These are phyloP conservation scores for Cydia splendana DNA, from an alignment of 1,140 invertebrate genomes.

Conservation along the genomic window DNA sequence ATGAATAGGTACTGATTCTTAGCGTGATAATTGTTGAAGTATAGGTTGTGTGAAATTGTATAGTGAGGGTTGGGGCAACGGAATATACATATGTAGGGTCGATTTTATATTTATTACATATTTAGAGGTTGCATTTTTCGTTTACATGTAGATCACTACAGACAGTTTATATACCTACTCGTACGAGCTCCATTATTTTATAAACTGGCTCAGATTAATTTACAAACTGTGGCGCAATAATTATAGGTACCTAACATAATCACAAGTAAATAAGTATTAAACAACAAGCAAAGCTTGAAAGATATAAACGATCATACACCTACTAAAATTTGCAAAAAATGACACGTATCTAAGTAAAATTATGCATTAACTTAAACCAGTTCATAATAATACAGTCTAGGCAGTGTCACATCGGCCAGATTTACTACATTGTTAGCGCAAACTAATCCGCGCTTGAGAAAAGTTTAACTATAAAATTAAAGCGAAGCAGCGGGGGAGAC, in stretches of 20 bases:
- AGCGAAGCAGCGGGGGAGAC: slow-evolving; percentile 52
- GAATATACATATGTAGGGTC: background rate
- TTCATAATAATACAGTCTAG: background rate
- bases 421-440: slow-evolving; percentile 55
- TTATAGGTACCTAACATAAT: too few species aligned
- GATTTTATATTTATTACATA: too few species aligned
- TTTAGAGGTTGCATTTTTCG: too few species aligned
- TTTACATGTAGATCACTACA: too few species aligned
- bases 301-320: too few species aligned
- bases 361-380: background rate
- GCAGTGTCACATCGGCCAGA: slow-evolving; percentile 43
- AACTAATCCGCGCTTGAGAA: slow-evolving; percentile 60
- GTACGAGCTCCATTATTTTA: too few species aligned
- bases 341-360: background rate
- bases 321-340: background rate
- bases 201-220: too few species aligned
- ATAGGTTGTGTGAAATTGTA: background rate
- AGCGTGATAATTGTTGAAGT: background rate
- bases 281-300: too few species aligned
- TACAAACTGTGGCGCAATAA: too few species aligned
- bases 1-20: slow-evolving; percentile 14
- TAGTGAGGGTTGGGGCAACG: background rate
- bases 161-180: too few species aligned
- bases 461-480: slow-evolving; percentile 64
- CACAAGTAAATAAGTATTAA: too few species aligned